Conservation (phyloP, 2,888 invertebrate species). For the Lathronympha strigana region DNA sequence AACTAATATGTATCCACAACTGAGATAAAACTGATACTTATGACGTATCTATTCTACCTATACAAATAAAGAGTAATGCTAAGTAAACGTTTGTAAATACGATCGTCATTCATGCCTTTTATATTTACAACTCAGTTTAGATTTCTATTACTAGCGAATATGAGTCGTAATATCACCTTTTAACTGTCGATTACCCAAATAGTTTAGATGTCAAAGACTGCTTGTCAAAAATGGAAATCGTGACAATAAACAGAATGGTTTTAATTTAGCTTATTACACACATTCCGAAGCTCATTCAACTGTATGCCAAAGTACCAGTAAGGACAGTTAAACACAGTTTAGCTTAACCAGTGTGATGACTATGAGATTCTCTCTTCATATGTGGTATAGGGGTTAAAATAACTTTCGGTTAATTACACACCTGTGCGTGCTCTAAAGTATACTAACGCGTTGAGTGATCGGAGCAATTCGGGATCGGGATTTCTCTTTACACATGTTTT, state of each 20-base stretch:
- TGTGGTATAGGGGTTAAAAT: no score
- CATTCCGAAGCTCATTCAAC: conserved; percentile 61
- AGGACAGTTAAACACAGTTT: background rate
- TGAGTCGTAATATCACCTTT: background rate
- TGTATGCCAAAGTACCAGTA: background rate
- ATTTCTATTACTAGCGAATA: background rate
- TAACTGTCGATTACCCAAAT: background rate
- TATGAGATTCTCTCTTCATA: no score
- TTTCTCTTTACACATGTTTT: no score
- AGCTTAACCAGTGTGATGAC: background rate
- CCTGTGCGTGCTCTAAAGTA: no score
- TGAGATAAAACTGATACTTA: no score
- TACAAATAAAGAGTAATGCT: background rate
- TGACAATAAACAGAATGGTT: no score
- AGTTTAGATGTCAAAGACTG: no score
- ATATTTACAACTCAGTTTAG: conserved; percentile 23
- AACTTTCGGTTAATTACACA: no score
- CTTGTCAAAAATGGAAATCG: background rate
- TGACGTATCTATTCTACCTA: no score
- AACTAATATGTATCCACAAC: no score
- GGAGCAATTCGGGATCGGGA: no score
- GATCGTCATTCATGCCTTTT: conserved; percentile 14
- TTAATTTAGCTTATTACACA: conserved; percentile 65
- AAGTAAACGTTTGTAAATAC: background rate
- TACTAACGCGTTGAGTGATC: no score